phyloP scores from a whole-genome alignment of 2,113 vertebrate species.

The Lontra canadensis region DNA sequence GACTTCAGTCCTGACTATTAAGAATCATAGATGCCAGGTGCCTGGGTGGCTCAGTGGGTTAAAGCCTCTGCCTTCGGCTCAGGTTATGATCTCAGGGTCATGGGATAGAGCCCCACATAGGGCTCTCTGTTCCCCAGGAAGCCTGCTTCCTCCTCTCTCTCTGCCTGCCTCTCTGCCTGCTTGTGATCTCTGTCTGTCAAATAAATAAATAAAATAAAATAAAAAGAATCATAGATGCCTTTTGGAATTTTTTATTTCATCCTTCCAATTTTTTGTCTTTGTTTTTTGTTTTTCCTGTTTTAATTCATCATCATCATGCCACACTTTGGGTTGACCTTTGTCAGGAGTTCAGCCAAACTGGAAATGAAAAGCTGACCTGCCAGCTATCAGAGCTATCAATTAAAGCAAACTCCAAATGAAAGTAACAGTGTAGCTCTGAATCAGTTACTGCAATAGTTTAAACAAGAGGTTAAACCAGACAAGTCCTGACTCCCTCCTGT shows the following conservation, averaged over 20 bases:
- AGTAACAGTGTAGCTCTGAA: not conserved
- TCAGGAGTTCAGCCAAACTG: not conserved
- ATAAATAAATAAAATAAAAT: too few relatives aligned
- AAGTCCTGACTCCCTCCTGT: not conserved
- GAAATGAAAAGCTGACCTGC: not conserved
- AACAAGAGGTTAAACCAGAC: not conserved
- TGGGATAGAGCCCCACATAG: too few relatives aligned
- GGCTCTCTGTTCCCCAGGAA: too few relatives aligned
- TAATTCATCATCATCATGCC: not conserved
- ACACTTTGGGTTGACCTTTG: not conserved
- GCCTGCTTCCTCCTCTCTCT: too few relatives aligned
- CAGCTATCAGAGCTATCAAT: not conserved
- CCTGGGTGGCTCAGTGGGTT: too few relatives aligned
- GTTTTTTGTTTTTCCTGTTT: not conserved
- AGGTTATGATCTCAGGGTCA: too few relatives aligned
- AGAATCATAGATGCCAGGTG: not conserved
- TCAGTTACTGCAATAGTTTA: not conserved
- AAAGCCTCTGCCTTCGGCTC: too few relatives aligned
- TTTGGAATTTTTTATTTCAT: not conserved
- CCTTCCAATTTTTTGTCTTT: not conserved
- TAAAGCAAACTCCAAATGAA: not conserved
- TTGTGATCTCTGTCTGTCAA: too few relatives aligned
- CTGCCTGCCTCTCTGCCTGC: too few relatives aligned
- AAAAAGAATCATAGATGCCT: not conserved
- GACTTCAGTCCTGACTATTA: not conserved